Percentiles rank a stretch among this genome's conserved stretches.
These are phyloP conservation scores for Rhabdornis inornatus DNA, from an alignment of 2,113 vertebrate species.

Conservation along the genomic window DNA sequence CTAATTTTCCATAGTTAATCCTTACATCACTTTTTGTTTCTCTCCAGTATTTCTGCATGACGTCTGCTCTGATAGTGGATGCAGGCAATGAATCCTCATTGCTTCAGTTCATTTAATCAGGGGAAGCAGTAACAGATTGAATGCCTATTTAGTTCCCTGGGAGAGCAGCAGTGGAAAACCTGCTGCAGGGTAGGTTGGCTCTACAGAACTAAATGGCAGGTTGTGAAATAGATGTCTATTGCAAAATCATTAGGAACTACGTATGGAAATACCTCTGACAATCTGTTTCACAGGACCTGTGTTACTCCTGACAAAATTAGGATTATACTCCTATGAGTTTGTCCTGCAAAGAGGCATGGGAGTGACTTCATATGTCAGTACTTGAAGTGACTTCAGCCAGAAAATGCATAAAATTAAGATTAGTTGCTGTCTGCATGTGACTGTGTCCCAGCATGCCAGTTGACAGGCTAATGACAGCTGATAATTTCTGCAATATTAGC, in stretches of 20 bases:
- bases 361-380: neutral
- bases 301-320: neutral
- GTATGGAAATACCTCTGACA: neutral
- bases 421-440: neutral
- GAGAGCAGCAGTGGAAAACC: neutral
- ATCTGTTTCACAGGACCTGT: neutral
- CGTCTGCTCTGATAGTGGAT: conserved; percentile 4
- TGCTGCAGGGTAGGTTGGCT: neutral
- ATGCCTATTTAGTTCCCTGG: neutral
- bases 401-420: neutral
- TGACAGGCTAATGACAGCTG: neutral
- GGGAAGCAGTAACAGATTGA: conserved; percentile 6
- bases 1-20: conserved; percentile 44
- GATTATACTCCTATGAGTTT: neutral
- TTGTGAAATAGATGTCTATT: neutral
- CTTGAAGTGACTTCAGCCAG: neutral
- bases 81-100: conserved; percentile 20
- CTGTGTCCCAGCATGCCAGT: neutral
- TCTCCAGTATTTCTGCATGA: conserved; percentile 24
- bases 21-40: conserved; percentile 20
- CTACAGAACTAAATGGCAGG: neutral
- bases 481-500: neutral
- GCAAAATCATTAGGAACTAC: neutral
- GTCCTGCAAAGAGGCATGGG: neutral
- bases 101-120: conserved; percentile 36